Evolutionary conservation across 2,797 vertebrate genomes (phyloP).

Genomic region (Selene dorsalis): DNA sequence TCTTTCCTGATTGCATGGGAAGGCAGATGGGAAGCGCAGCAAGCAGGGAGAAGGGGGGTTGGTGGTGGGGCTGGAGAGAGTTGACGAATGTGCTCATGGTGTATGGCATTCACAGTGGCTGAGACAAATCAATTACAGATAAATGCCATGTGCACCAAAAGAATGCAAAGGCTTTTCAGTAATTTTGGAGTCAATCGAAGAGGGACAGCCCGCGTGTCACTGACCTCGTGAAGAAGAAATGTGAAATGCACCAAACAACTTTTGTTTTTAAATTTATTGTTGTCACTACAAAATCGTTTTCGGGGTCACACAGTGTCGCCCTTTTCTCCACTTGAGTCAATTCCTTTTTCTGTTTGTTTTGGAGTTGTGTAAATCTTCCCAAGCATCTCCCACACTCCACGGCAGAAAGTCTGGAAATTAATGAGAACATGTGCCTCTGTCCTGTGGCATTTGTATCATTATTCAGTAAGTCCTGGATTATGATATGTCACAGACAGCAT

Average conservation of each 20-base stretch:
- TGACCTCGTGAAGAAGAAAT: slow-evolving; percentile 35
- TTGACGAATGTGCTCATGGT: slow-evolving; percentile 19
- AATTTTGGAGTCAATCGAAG: slow-evolving; percentile 41
- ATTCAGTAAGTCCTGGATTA: slow-evolving; percentile 59
- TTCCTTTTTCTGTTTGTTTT: too few relatives aligned
- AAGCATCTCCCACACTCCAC: background rate
- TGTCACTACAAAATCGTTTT: slow-evolving; percentile 1
- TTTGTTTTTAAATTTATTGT: slow-evolving; percentile 24
- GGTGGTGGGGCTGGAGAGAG: background rate
- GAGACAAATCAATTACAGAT: slow-evolving; percentile 71
- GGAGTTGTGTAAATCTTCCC: background rate
- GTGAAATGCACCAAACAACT: slow-evolving; percentile 23
- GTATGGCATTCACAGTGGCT: slow-evolving; percentile 54
- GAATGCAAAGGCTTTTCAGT: slow-evolving; percentile 59
- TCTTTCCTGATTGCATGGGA: slow-evolving; percentile 53
- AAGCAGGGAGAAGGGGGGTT: background rate
- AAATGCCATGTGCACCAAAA: slow-evolving; percentile 67
- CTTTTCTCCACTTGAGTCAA: background rate
- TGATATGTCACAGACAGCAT: slow-evolving; percentile 43
- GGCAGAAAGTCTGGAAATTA: slow-evolving; percentile 46
- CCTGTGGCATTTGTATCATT: slow-evolving; percentile 51
- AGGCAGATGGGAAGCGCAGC: slow-evolving; percentile 55
- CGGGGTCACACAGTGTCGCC: background rate
- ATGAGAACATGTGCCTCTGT: slow-evolving; percentile 27
- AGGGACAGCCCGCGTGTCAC: slow-evolving; percentile 12